Evolutionary conservation across 92 coral and sea anemone species (phyloP).

Genomic region (Ricordea florida): DNA sequence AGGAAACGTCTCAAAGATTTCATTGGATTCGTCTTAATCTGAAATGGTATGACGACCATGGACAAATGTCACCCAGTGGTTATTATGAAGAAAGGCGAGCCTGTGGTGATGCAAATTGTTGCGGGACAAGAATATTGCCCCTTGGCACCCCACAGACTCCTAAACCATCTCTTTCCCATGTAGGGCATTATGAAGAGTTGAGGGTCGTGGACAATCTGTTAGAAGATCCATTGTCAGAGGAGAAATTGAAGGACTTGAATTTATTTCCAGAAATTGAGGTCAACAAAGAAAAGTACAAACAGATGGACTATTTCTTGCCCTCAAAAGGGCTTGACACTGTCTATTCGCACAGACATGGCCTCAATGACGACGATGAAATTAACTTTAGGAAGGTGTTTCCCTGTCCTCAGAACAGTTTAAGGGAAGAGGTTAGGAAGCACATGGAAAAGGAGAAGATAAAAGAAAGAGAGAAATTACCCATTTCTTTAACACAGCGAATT

Average conservation of each 20-base stretch:
- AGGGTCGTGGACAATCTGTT: conserved; percentile 1
- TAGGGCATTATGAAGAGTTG: conserved; percentile 15
- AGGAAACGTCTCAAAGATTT: conserved; percentile 25
- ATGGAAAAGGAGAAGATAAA: conserved; percentile 28
- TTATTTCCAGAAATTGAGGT: conserved; percentile 12
- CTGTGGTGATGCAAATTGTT: conserved; percentile 30
- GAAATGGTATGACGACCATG: conserved; percentile 43
- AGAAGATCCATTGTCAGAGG: neutral
- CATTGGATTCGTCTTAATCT: conserved; percentile 47
- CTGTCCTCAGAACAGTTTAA: conserved; percentile 36
- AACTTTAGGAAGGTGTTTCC: conserved; percentile 24
- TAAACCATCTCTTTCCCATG: conserved; percentile 41
- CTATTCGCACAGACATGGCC: conserved; percentile 16
- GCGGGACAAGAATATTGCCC: conserved; percentile 46
- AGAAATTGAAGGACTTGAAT: neutral
- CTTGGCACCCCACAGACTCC: conserved; percentile 9
- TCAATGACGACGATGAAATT: neutral
- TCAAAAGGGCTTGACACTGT: conserved; percentile 18
- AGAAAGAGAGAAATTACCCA: neutral
- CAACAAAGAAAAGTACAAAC: neutral
- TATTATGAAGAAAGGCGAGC: conserved; percentile 44
- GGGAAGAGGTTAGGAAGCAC: conserved; percentile 27
- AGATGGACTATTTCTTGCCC: conserved; percentile 38
- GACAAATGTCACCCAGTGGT: conserved; percentile 27
- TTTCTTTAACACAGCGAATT: conserved; percentile 16